Conservation (phyloP, 2,888 invertebrate genomes). For the Drosophila differens region DNA sequence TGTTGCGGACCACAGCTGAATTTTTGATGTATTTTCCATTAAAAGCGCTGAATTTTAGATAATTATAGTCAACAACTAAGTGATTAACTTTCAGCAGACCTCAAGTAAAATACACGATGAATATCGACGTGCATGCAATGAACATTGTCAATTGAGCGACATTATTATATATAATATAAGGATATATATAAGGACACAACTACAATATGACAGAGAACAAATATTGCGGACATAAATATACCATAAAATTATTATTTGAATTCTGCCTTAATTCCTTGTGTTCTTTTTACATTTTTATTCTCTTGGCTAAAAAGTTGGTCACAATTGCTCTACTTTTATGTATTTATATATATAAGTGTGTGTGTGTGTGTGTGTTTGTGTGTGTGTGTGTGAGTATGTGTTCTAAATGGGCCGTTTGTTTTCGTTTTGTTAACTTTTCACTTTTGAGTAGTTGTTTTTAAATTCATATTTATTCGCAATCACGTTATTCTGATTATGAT, state of each 20-base stretch:
- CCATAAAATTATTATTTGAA: conserved; percentile 72
- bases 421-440: conserved; percentile 36
- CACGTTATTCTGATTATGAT: conserved; percentile 12
- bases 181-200: background rate
- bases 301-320: conserved; percentile 38
- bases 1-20: background rate
- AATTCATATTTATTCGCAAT: conserved; percentile 58
- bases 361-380: background rate
- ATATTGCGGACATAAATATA: conserved; percentile 75
- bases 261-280: conserved; percentile 52
- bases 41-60: background rate
- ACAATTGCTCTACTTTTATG: conserved; percentile 17
- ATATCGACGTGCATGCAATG: background rate
- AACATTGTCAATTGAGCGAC: background rate
- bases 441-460: conserved; percentile 51
- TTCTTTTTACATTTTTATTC: conserved; percentile 15
- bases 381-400: conserved; percentile 10
- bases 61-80: background rate
- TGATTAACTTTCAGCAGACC: background rate
- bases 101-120: background rate
- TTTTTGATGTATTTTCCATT: background rate
- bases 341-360: background rate
- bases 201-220: conserved; percentile 28
- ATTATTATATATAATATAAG: background rate
- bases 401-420: conserved; percentile 31